Base-by-base conservation (phyloP, 2,797 vertebrate species). In the Yasuhikotakia modesta region DNA sequence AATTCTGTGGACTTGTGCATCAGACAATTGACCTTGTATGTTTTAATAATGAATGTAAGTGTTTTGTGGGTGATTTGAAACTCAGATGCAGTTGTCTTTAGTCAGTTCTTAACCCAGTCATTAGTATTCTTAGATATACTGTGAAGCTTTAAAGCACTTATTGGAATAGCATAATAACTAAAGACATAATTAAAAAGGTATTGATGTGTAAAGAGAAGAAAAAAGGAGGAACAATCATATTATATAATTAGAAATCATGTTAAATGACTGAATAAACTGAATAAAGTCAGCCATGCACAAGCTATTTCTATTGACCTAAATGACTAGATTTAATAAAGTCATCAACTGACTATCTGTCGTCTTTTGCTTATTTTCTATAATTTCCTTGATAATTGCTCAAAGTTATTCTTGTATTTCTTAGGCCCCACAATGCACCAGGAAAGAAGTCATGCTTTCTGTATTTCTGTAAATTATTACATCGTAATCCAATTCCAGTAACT, bases 71-170 rank as follows among this genome's bases (percentile, higher is more conserved):
- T 81, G 82, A 87, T 81, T n/a, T 81, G 74, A 84, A 70, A 67
- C 76, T 75, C 82, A 82, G 79, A 72, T 70, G 83, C 87, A 87
- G 86, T 83, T 87, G 86, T 85, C 84, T 82, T 81, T 79, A 61
- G 76, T 73, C 70, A 78, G 66, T 83, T 80, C 84, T 86, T 81
- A 81, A 84, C 77, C 73, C 50, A 53, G 76, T 85, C 85, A 81
- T 87, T 85, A 85, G 79, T 83, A 82, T 86, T 85, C 83, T 69
- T 81, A 70, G 68, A 79, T 83, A 76, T 76, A 70, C 75, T 81
- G 81, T 78, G 67, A 84, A 76, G 81, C 71, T 78, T 53, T 65
- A 70, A 73, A 81, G 81, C 75, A 72, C 75, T 82, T 82, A 85
- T 85, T 82, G 79, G 74, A 86, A 83, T 55, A 73, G 79, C 78